Evolutionary conservation across 2,797 vertebrate genomes (phyloP).

Genomic region (Carduelis carduelis): DNA sequence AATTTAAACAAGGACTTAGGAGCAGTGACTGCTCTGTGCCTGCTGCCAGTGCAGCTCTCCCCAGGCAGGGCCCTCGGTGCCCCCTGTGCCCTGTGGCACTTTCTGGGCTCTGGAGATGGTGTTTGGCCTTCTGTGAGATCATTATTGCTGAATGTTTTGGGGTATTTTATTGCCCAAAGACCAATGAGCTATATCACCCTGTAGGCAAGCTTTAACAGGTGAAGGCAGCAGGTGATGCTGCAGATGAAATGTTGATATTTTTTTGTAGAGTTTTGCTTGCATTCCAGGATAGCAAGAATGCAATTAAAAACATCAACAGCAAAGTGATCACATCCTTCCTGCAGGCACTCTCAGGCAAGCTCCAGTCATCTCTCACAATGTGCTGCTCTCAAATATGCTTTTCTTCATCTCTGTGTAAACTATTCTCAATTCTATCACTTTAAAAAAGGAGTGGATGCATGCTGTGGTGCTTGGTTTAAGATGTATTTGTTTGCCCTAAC

Average conservation of each 20-base stretch:
- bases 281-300: neutral
- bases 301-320: neutral
- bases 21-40: neutral
- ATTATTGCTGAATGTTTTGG: neutral
- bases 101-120: slow-evolving; percentile 38
- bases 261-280: neutral
- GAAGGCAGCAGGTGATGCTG: neutral
- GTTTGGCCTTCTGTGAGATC: slow-evolving; percentile 29
- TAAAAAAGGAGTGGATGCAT: rapidly evolving
- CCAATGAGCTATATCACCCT: neutral
- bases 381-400: neutral
- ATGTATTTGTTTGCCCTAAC: rapidly evolving
- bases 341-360: neutral
- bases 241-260: neutral
- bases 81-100: neutral
- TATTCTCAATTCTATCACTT: rapidly evolving
- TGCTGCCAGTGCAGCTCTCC: slow-evolving; percentile 46
- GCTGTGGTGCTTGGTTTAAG: neutral
- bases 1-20: neutral
- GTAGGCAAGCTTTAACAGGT: neutral
- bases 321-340: neutral
- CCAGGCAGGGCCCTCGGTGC: slow-evolving; percentile 47
- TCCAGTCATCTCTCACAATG: neutral
- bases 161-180: neutral
- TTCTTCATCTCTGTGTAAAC: neutral